Evolutionary conservation across 2,888 invertebrate species (phyloP).

Genomic region (Drosophila pullipes): DNA sequence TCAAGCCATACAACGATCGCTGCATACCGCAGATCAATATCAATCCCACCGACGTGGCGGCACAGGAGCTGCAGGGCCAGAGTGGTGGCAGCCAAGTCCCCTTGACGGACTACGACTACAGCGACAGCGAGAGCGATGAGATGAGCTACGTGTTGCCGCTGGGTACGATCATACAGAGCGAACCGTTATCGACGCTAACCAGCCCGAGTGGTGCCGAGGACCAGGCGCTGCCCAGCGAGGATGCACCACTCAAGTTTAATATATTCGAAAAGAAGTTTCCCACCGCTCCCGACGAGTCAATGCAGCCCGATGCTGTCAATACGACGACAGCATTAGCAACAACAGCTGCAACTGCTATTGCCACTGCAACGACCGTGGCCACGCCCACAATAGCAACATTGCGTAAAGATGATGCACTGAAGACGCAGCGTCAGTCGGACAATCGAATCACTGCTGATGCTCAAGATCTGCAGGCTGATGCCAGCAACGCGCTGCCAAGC

Average conservation of each 20-base stretch:
- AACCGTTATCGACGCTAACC: slow-evolving; percentile 10
- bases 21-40: slow-evolving; percentile 84
- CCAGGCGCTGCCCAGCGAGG: slow-evolving; percentile 72
- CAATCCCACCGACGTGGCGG: slow-evolving; percentile 71
- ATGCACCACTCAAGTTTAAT: slow-evolving; percentile 84
- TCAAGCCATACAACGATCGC: slow-evolving; percentile 79
- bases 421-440: slow-evolving; percentile 5
- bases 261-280: slow-evolving; percentile 83
- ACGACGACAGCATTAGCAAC: slow-evolving; percentile 22
- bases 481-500: slow-evolving; percentile 55
- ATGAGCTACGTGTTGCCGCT: slow-evolving; percentile 27
- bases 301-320: slow-evolving; percentile 26
- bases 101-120: slow-evolving; percentile 72
- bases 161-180: slow-evolving; percentile 22
- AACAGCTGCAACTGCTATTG: slow-evolving; percentile 13
- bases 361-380: slow-evolving; percentile 22
- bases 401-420: slow-evolving; percentile 32
- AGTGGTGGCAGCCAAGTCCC: slow-evolving; percentile 6
- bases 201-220: slow-evolving; percentile 45
- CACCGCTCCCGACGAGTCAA: slow-evolving; percentile 42
- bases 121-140: slow-evolving; percentile 74
- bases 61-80: slow-evolving; percentile 70
- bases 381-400: slow-evolving; percentile 38
- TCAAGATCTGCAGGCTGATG: slow-evolving; percentile 53
- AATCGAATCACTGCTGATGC: slow-evolving; percentile 40